Evolutionary conservation across 2,888 invertebrate genomes (phyloP).

Genomic region (Sesia bembeciformis): DNA sequence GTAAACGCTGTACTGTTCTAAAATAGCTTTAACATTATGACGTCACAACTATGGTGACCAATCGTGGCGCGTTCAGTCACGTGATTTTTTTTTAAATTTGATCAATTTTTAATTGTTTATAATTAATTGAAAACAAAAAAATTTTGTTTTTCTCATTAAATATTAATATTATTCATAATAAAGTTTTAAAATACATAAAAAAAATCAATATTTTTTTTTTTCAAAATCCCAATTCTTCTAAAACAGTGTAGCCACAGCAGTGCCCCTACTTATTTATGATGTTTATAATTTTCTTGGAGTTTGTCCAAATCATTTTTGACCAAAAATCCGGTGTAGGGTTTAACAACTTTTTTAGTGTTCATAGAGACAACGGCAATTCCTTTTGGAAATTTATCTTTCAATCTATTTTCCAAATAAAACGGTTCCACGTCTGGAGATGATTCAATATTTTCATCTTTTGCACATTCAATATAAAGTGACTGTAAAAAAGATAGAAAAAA

Average conservation of each 20-base stretch:
- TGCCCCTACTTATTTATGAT: slow-evolving; percentile 1
- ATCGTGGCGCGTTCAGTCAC: too few species aligned
- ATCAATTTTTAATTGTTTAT: too few species aligned
- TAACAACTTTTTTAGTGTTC: slow-evolving; percentile 1
- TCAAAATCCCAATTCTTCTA: too few species aligned
- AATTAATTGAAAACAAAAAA: too few species aligned
- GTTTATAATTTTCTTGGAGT: neutral
- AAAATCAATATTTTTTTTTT: too few species aligned
- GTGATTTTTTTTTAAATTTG: too few species aligned
- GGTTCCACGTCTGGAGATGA: neutral
- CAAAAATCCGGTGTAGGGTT: neutral
- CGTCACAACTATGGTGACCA: too few species aligned
- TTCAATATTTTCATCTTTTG: neutral
- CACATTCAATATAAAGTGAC: neutral
- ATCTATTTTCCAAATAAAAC: neutral
- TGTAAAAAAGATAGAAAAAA: neutral
- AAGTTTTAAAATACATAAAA: too few species aligned
- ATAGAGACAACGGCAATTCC: neutral
- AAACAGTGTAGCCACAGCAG: slow-evolving; percentile 1
- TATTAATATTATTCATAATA: too few species aligned
- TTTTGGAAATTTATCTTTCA: neutral
- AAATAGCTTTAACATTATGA: too few species aligned
- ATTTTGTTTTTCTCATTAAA: too few species aligned
- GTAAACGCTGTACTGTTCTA: too few species aligned
- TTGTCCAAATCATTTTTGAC: neutral